These are phyloP conservation scores for Riparia riparia DNA, from an alignment of 2,113 vertebrate genomes.

Conservation along the genomic window DNA sequence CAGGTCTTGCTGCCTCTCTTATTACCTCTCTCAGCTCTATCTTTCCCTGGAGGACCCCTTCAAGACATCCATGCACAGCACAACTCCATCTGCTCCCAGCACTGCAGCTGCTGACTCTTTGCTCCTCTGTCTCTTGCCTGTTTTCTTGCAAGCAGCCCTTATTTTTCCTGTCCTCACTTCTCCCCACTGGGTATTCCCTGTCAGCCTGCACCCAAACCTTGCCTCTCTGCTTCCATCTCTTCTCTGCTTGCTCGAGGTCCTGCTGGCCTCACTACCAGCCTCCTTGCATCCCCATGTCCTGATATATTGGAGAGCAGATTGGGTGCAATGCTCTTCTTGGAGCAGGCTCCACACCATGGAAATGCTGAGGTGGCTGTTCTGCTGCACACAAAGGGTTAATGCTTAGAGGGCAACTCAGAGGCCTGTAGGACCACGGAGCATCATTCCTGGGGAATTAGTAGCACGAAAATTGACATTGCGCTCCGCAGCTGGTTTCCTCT, in stretches of 20 bases:
- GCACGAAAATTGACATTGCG: neutral
- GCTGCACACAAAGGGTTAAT: neutral
- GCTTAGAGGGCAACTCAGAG: neutral
- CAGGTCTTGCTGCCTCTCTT: neutral
- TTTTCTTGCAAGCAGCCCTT: neutral
- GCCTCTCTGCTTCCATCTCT: neutral
- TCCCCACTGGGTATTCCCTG: neutral
- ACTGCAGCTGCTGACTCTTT: neutral
- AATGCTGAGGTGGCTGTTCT: neutral
- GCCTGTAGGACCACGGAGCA: neutral
- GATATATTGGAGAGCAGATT: neutral
- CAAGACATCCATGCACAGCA: neutral
- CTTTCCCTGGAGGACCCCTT: neutral
- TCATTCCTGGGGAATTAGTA: constrained; percentile 35
- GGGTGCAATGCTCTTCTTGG: neutral
- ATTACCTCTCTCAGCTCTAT: neutral
- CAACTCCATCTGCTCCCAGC: neutral
- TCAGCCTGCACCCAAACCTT: neutral
- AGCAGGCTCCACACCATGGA: fast-evolving
- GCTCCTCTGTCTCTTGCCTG: neutral
- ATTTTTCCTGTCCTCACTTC: neutral
- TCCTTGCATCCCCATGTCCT: neutral
- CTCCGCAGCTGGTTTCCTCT: constrained; percentile 57
- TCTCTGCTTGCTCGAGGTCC: neutral
- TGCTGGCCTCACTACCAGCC: neutral